These are phyloP conservation scores for Odontophorus gujanensis DNA, from an alignment of 2,113 vertebrate genomes.

Conservation along the genomic window DNA sequence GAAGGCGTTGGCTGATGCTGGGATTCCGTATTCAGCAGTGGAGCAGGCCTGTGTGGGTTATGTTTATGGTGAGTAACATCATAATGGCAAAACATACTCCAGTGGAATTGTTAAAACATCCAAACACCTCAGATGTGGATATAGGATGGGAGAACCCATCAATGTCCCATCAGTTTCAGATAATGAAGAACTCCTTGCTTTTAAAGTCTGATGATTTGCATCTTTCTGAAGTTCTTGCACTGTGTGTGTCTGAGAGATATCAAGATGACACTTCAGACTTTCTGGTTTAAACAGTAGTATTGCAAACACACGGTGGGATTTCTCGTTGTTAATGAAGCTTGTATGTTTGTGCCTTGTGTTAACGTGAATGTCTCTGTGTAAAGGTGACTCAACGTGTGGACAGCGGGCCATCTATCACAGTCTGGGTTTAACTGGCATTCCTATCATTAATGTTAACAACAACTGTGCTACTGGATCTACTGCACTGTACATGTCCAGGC, in stretches of 20 bases:
- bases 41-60: slow-evolving; percentile 94
- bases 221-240: background rate
- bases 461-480: slow-evolving; percentile 97
- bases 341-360: background rate
- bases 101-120: too few relatives aligned
- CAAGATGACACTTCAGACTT: background rate
- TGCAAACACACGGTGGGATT: background rate
- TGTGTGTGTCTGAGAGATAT: background rate
- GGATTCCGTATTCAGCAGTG: slow-evolving; percentile 87
- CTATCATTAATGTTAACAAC: slow-evolving; percentile 96
- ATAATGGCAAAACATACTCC: too few relatives aligned
- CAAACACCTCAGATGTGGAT: background rate
- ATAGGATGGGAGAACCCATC: background rate
- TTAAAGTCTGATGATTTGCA: background rate
- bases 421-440: slow-evolving; percentile 94
- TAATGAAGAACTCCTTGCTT: background rate
- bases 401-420: slow-evolving; percentile 95
- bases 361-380: background rate
- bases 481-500: slow-evolving; percentile 90
- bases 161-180: background rate
- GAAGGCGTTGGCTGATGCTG: slow-evolving; percentile 90
- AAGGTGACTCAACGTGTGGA: slow-evolving; percentile 93
- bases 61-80: slow-evolving; percentile 86
- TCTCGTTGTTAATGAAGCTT: background rate
- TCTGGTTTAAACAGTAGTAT: background rate